These are phyloP conservation scores for Percopsis omiscomaycus DNA, from an alignment of 2,797 vertebrate genomes.

Conservation along the genomic window DNA sequence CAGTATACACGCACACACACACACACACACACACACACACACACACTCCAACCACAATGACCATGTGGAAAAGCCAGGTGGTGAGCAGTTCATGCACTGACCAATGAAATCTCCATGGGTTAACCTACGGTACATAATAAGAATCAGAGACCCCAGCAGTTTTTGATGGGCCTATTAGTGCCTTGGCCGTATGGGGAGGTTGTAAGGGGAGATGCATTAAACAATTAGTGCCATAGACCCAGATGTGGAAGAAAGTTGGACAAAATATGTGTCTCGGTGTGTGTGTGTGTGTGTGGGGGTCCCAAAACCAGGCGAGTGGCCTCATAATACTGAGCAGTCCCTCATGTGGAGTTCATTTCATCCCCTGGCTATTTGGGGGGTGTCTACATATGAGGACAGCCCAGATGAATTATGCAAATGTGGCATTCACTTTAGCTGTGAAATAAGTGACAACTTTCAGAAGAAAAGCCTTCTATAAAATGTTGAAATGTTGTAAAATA, in stretches of 20 bases:
- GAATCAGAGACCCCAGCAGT: slow-evolving; percentile 40
- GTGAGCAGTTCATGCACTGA: slow-evolving; percentile 50
- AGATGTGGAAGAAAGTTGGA: slow-evolving; percentile 46
- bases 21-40: neutral
- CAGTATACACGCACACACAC: slow-evolving; percentile 13
- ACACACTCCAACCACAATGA: slow-evolving; percentile 6
- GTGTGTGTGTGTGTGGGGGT: slow-evolving; percentile 27
- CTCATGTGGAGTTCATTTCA: slow-evolving; percentile 62
- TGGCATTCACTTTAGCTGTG: slow-evolving; percentile 3
- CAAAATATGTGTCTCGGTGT: slow-evolving; percentile 18
- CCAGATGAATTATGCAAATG: slow-evolving; percentile 32
- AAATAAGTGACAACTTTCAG: neutral
- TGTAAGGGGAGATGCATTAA: slow-evolving; percentile 47
- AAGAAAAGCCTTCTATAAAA: neutral
- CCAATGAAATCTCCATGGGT: slow-evolving; percentile 34
- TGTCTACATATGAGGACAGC: slow-evolving; percentile 34
- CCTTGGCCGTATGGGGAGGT: slow-evolving; percentile 36
- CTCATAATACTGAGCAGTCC: slow-evolving; percentile 33
- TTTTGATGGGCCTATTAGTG: slow-evolving; percentile 58
- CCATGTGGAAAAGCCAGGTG: slow-evolving; percentile 45
- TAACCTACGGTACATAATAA: slow-evolving; percentile 30
- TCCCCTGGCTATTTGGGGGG: slow-evolving; percentile 43
- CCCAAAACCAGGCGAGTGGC: slow-evolving; percentile 27
- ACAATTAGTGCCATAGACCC: slow-evolving; percentile 54
- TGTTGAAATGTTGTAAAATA: neutral